These are phyloP conservation scores for Microtus oregoni DNA, from an alignment of 2,113 vertebrate genomes.

Conservation along the genomic window DNA sequence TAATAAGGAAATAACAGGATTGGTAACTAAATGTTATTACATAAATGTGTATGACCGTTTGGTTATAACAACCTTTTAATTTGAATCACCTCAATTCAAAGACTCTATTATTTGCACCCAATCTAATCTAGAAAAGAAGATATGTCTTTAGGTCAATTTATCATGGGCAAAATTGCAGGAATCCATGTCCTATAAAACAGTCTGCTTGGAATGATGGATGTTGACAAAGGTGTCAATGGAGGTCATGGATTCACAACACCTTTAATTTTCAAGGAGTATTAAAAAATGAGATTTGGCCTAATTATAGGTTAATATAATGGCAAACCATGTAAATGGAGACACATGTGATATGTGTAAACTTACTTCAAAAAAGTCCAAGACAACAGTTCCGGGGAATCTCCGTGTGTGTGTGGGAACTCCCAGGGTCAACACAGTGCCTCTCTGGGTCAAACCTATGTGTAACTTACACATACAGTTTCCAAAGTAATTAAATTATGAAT, in stretches of 20 bases:
- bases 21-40: background rate
- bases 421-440: background rate
- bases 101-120: background rate
- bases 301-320: background rate
- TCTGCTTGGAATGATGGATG: background rate
- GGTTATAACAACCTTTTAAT: constrained; percentile 29
- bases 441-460: background rate
- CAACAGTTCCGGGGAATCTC: background rate
- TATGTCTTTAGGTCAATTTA: background rate
- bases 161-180: background rate
- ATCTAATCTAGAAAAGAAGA: background rate
- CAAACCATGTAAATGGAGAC: background rate
- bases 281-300: background rate
- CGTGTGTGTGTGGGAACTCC: accelerated
- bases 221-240: background rate
- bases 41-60: background rate
- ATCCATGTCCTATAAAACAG: background rate
- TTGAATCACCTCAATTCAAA: constrained; percentile 25
- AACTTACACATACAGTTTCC: background rate
- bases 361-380: background rate
- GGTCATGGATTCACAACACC: background rate
- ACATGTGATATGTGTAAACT: background rate
- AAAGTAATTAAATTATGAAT: constrained; percentile 28
- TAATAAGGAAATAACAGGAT: background rate
- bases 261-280: constrained; percentile 16